A percentile compares a stretch with the other conserved stretches of the same genome.
These are phyloP conservation scores for Cardinalis cardinalis DNA, from an alignment of 2,113 vertebrate genomes.

Conservation along the genomic window DNA sequence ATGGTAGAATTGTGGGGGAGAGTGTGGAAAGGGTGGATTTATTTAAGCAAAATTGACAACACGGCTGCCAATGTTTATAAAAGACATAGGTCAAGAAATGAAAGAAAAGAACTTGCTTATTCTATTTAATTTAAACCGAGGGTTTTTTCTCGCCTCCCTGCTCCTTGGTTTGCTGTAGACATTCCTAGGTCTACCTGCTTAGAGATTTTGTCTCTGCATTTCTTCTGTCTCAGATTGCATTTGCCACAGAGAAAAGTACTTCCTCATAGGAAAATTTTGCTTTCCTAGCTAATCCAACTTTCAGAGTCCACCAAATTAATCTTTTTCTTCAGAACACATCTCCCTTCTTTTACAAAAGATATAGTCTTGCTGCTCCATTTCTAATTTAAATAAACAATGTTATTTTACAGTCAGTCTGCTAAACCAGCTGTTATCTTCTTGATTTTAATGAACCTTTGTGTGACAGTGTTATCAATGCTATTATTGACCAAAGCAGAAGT, in stretches of 20 bases:
- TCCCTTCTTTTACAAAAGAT: neutral
- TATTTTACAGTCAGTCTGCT: neutral
- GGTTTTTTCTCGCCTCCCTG: neutral
- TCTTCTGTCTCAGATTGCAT: neutral
- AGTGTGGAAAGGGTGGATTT: neutral
- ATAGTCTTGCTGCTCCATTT: neutral
- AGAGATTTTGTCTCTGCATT: neutral
- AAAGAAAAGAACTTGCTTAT: neutral
- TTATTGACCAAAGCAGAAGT: neutral
- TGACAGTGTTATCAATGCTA: neutral
- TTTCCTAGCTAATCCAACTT: neutral
- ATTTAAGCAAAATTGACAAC: conserved; percentile 18
- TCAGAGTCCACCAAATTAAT: neutral
- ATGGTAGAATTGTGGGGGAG: neutral
- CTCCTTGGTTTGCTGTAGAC: neutral
- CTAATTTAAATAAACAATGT: neutral
- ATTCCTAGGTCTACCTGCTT: conserved; percentile 8
- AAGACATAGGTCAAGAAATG: conserved; percentile 2
- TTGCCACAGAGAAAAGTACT: neutral
- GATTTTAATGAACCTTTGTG: neutral
- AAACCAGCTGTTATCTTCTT: neutral
- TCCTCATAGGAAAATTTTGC: neutral
- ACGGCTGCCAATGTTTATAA: neutral
- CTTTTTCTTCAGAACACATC: neutral
- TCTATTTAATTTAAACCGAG: neutral